Base-by-base conservation (phyloP, 2,113 vertebrate species). In the Lagenorhynchus albirostris region DNA sequence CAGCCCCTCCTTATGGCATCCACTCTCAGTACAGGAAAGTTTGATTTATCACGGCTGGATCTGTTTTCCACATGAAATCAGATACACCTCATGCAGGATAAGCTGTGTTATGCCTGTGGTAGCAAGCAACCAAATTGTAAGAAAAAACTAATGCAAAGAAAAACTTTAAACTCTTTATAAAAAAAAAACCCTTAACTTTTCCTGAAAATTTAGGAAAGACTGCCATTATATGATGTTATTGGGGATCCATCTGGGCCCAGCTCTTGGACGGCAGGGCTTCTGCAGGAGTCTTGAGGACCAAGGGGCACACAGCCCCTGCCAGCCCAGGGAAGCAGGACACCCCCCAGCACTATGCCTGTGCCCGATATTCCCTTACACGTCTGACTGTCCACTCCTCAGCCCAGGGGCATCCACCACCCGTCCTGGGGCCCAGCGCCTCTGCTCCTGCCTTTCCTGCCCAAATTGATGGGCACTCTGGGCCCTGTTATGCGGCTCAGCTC, bases 301-400 rank as follows among this genome's bases (percentile, higher is more conserved):
- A 0, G 7, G 58, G 26, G 15, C 8, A 14, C 60, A 38, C 0
- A 3, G 25, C 8, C 47, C 31, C 44, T 3, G 65, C 50, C 17
- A 8, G 14, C n/a, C 7, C 8, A 5, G 58, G 8, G 23, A 41
- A 62, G 15, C 2, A 2, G 25, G 25, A 31, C 3, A n/a, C 23
- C 21, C 36, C 76, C 3, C 18, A 15, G 25, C 80, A 4, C 25
- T 26, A 2, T 7, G 15, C 7, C 55, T 82, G 15, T 29, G 50
- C 44, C 33, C 0, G 41, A 3, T 17, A 18, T 12, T 11, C 5
- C 44, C n/a, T 5, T 8, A 44, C 20, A 18, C 18, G 6, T 4
- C 8, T 3, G 15, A 21, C 5, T 20, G 4, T 14, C 3, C 2
- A 18, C 25, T 1, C 10, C 25, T 65, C 60, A 29, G 6, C 18